A percentile compares a stretch with the other conserved stretches of the same genome.
These are phyloP conservation scores for Lateolabrax maculatus DNA, from an alignment of 2,797 vertebrate genomes.

Conservation along the genomic window DNA sequence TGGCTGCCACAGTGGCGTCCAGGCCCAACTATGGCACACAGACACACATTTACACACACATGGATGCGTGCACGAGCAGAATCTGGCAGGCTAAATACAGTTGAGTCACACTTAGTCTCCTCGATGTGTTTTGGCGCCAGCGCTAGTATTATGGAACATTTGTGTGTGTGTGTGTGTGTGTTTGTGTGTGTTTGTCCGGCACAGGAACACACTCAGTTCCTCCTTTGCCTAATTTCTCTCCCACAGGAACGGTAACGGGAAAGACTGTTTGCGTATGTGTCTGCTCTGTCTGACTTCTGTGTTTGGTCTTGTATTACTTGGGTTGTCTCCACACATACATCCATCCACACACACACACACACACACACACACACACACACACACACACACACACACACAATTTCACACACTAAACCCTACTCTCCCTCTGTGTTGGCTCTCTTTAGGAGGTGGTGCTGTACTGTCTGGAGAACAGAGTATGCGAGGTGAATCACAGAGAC, in stretches of 20 bases:
- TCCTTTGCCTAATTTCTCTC: slow-evolving; percentile 63
- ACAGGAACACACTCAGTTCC: slow-evolving; percentile 67
- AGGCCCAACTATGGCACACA: slow-evolving; percentile 45
- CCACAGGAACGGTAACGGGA: slow-evolving; percentile 65
- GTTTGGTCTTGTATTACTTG: slow-evolving; percentile 44
- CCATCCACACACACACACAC: slow-evolving; percentile 8
- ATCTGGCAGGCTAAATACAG: slow-evolving; percentile 72
- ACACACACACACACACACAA: slow-evolving; percentile 19
- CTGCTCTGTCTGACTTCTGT: slow-evolving; percentile 49
- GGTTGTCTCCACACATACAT: slow-evolving; percentile 5
- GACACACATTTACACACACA: slow-evolving; percentile 12
- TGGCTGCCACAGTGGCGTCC: slow-evolving; percentile 69
- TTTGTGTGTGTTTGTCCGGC: slow-evolving; percentile 53
- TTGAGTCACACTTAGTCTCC: slow-evolving; percentile 80
- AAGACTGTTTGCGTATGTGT: slow-evolving; percentile 59
- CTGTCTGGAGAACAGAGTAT: slow-evolving; percentile 97
- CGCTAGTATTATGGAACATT: slow-evolving; percentile 67
- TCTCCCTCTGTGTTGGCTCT: slow-evolving; percentile 38
- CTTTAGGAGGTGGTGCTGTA: slow-evolving; percentile 92
- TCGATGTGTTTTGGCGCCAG: slow-evolving; percentile 68
- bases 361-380: slow-evolving; percentile 6
- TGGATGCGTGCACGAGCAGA: slow-evolving; percentile 24
- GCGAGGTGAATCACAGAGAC: slow-evolving; percentile 98
- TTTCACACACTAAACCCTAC: slow-evolving; percentile 29
- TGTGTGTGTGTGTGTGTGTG: slow-evolving; percentile 56